Conservation (phyloP, 2,888 invertebrate species). For the Hydroisotoma schaefferi region DNA sequence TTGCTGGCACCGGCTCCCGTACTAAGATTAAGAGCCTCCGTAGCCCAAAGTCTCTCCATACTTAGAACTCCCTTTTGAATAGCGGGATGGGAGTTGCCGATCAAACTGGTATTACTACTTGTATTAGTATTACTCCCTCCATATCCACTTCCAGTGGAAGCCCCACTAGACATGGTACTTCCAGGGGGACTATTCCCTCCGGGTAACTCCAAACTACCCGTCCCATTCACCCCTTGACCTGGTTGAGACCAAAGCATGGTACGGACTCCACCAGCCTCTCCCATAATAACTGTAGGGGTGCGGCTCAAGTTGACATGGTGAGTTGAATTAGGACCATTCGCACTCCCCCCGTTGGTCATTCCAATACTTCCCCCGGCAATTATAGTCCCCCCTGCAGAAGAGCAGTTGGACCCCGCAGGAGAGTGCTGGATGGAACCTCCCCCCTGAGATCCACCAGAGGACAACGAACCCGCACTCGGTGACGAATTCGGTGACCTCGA, state of each 20-base stretch:
- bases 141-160: slow-evolving; percentile 15
- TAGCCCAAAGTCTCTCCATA: slow-evolving; percentile 80
- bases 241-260: slow-evolving; percentile 69
- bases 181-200: slow-evolving; percentile 23
- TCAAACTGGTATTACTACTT: slow-evolving; percentile 33
- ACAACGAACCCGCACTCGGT: slow-evolving; percentile 45
- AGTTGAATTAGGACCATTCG: slow-evolving; percentile 53
- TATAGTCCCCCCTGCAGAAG: slow-evolving; percentile 29
- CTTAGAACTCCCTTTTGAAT: slow-evolving; percentile 62
- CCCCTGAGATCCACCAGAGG: no score
- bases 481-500: slow-evolving; percentile 47
- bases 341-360: slow-evolving; percentile 44
- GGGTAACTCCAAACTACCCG: slow-evolving; percentile 26
- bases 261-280: slow-evolving; percentile 77
- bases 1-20: slow-evolving; percentile 43
- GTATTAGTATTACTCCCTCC: slow-evolving; percentile 2
- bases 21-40: slow-evolving; percentile 48
- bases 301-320: slow-evolving; percentile 51
- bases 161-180: slow-evolving; percentile 15
- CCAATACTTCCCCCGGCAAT: slow-evolving; percentile 48
- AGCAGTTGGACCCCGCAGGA: slow-evolving; percentile 21
- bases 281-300: slow-evolving; percentile 58
- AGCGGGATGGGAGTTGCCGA: slow-evolving; percentile 39
- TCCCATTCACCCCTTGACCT: slow-evolving; percentile 52
- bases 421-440: slow-evolving; percentile 45